phyloP scores from a whole-genome alignment of 2,888 invertebrate genomes.

The Desoria tigrina region DNA sequence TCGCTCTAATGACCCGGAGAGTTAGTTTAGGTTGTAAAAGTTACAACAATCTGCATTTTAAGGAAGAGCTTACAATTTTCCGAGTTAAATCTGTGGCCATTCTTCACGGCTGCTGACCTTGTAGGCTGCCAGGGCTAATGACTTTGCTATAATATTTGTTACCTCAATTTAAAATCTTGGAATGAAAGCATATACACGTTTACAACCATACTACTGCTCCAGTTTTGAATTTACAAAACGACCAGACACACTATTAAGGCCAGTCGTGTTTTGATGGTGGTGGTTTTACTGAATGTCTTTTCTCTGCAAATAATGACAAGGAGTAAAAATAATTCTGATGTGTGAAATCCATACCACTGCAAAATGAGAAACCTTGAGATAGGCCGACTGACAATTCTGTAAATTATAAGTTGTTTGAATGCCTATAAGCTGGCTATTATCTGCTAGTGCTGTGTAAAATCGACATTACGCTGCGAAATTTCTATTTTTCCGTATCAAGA shows the following conservation, averaged over 20 bases:
- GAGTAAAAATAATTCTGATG: not conserved
- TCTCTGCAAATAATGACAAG: constrained; percentile 2
- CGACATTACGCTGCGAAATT: constrained; percentile 10
- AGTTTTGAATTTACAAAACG: not conserved
- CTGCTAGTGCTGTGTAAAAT: not conserved
- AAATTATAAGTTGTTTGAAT: no score
- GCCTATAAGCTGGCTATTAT: no score
- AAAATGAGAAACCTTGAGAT: not conserved
- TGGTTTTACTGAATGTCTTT: not conserved
- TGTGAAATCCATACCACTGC: not conserved
- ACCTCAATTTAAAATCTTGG: not conserved
- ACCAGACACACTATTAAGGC: constrained; percentile 2
- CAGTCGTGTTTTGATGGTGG: not conserved
- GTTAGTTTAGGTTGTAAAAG: no score
- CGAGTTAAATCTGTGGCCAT: not conserved
- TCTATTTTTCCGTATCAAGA: constrained; percentile 2
- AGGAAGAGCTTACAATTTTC: not conserved
- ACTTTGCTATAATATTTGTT: not conserved
- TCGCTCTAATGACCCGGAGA: no score
- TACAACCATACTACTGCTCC: not conserved
- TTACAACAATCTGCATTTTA: no score
- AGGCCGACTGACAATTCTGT: no score
- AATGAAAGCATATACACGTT: not conserved
- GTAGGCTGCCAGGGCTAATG: constrained; percentile 7
- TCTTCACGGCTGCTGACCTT: constrained; percentile 18